These are phyloP conservation scores for Anniella stebbinsi DNA, from an alignment of 2,797 vertebrate genomes.

Conservation along the genomic window DNA sequence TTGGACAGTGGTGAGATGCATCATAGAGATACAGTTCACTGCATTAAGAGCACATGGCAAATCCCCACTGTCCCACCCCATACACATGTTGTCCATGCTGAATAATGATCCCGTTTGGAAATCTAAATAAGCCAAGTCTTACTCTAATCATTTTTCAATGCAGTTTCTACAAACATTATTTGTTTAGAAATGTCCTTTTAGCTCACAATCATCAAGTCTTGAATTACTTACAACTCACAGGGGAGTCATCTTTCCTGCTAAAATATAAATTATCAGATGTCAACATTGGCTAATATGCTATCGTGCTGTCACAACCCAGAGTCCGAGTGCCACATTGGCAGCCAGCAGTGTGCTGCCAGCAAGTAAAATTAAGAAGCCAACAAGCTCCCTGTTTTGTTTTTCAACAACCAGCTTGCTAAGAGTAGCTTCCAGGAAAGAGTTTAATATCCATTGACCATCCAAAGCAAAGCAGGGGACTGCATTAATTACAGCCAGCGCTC, in stretches of 20 bases:
- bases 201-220: conserved; percentile 38
- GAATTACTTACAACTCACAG: conserved; percentile 41
- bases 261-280: conserved; percentile 33
- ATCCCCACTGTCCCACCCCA: accelerated
- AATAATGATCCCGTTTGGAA: conserved; percentile 49
- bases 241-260: background rate
- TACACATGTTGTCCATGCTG: conserved; percentile 25
- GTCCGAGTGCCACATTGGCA: conserved; percentile 94
- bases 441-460: conserved; percentile 98
- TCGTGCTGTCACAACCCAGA: conserved; percentile 98
- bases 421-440: conserved; percentile 94
- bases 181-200: background rate
- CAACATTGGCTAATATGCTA: conserved; percentile 73
- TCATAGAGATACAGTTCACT: conserved; percentile 3
- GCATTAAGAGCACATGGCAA: conserved; percentile 29
- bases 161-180: conserved; percentile 3
- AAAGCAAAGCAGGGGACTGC: conserved; percentile 97
- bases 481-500: conserved; percentile 95
- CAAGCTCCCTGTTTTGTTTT: conserved; percentile 89
- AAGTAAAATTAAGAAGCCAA: conserved; percentile 95
- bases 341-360: conserved; percentile 88
- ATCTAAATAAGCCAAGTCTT: conserved; percentile 30
- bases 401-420: conserved; percentile 89
- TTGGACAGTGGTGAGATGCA: background rate
- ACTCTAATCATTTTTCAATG: conserved; percentile 19